phyloP scores from a whole-genome alignment of 1,140 invertebrate genomes.

The Hyles vespertilio region DNA sequence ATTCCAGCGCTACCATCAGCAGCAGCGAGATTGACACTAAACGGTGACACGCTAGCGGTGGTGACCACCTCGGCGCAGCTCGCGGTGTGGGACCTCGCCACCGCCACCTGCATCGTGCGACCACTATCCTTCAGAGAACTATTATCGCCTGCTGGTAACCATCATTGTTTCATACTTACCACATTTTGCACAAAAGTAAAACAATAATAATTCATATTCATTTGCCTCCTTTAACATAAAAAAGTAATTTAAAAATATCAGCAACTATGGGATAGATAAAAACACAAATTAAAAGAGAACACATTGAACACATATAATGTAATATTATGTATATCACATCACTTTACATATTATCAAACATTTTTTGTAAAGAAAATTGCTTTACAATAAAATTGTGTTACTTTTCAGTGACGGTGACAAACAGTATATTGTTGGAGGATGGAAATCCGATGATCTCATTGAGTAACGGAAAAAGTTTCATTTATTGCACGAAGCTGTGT shows the following conservation, averaged over 20 bases:
- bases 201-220: too few relatives aligned
- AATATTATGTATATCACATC: too few relatives aligned
- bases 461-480: constrained; percentile 82
- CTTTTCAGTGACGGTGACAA: constrained; percentile 75
- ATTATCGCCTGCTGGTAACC: constrained; percentile 63
- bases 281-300: too few relatives aligned
- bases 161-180: too few relatives aligned
- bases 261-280: too few relatives aligned
- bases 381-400: constrained; percentile 1
- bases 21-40: constrained; percentile 69
- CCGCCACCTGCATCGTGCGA: constrained; percentile 37
- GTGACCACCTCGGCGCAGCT: constrained; percentile 59
- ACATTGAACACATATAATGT: too few relatives aligned
- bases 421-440: constrained; percentile 77
- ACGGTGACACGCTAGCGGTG: constrained; percentile 44
- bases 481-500: constrained; percentile 79
- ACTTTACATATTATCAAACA: too few relatives aligned
- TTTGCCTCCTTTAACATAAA: too few relatives aligned
- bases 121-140: constrained; percentile 71
- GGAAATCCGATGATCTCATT: constrained; percentile 81
- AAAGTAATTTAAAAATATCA: too few relatives aligned
- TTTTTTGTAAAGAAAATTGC: too few relatives aligned
- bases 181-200: too few relatives aligned
- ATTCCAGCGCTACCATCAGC: constrained; percentile 76
- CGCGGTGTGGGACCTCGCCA: constrained; percentile 57